Evolutionary conservation across 2,797 vertebrate species (phyloP), one percentile per base, ranked within the genome.

Genomic region (Rhinella marina): DNA sequence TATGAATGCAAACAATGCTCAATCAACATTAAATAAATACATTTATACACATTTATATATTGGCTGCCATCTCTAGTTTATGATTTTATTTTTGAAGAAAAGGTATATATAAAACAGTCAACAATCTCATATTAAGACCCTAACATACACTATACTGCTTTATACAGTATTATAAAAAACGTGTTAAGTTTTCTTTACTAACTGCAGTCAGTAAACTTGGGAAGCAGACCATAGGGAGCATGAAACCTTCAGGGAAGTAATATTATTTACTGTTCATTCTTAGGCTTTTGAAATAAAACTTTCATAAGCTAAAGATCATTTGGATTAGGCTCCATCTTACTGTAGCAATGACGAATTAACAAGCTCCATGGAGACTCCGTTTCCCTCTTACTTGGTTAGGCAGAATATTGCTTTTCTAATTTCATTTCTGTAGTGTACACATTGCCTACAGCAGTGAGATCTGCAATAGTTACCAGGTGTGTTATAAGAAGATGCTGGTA

Each of bases 401-500:
- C 7, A 59, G 57, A 61, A 81, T 62, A 81, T 62, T 81, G 29
- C 57, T 21, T 6, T 41, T 81, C 32, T 81, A 48, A 81, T 81
- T 62, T 61, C 25, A 62, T 48, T n/a, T 61, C 10, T 48, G 57
- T 16, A 41, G 13, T 41, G 79, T 48, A 64, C 11, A 48, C 21
- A 81, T 19, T 48, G 57, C 78, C 57, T 81, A 21, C 8, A 62
- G 78, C 78, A 61, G 4, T 27, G 6, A 59, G 78, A 61, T 57
- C 56, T 41, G 6, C 78, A 61, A 27, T 23, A 23, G 19, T 23
- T 27, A 13, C 54, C 27, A 52, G 48, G 41, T n/a, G 73, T 54
- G 41, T 77, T 77, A 23, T 54, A 25, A 8, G 2, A 73, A 73
- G 23, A 52, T 54, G 48, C 16, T 9, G 23, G 13, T 75, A 50